Evolutionary conservation across 2,888 invertebrate species (phyloP).

Genomic region (Chouioia cunea): DNA sequence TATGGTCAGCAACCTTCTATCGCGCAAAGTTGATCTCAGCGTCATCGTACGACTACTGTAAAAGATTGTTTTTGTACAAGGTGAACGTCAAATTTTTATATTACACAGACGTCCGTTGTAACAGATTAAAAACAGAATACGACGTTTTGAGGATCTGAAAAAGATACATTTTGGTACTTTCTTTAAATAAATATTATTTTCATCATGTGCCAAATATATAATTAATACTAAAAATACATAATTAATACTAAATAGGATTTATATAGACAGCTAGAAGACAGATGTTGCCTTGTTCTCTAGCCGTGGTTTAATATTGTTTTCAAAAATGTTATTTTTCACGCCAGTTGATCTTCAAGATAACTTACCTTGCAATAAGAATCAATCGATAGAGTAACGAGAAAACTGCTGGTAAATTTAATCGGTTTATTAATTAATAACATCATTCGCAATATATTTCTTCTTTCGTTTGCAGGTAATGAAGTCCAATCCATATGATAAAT

Average conservation of each 20-base stretch:
- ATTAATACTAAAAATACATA: too few species aligned
- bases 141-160: slow-evolving; percentile 54
- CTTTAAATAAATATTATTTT: neutral
- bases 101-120: slow-evolving; percentile 46
- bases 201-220: slow-evolving; percentile 3
- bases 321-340: neutral
- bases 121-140: slow-evolving; percentile 53
- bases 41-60: too few species aligned
- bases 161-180: neutral
- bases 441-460: slow-evolving; percentile 51
- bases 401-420: slow-evolving; percentile 53
- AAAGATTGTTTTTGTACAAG: too few species aligned
- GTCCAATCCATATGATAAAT: slow-evolving; percentile 56
- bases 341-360: slow-evolving; percentile 6
- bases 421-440: slow-evolving; percentile 53
- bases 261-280: too few species aligned
- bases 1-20: too few species aligned
- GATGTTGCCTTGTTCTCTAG: too few species aligned
- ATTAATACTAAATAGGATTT: too few species aligned
- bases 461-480: slow-evolving; percentile 43
- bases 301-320: slow-evolving; percentile 27
- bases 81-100: too few species aligned
- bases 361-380: slow-evolving; percentile 57
- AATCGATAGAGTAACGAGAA: slow-evolving; percentile 54
- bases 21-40: too few species aligned